Percentiles rank a stretch among this genome's conserved stretches.
Conservation (phyloP, 2,113 vertebrate genomes). For the Pseudonaja textilis region DNA sequence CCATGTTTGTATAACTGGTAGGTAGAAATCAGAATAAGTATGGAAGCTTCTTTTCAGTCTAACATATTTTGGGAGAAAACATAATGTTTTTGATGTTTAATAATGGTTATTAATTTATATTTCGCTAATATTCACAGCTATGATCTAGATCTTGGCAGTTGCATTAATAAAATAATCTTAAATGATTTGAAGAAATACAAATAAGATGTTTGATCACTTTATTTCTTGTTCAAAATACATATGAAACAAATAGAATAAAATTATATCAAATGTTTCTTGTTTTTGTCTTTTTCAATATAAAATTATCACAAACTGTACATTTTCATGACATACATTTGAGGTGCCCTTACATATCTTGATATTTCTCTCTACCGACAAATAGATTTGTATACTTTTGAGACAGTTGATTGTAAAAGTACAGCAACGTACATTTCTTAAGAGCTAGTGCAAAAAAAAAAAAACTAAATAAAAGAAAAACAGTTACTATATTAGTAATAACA, state of each 20-base stretch:
- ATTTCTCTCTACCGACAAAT: constrained; percentile 75
- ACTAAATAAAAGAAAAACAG: constrained; percentile 24
- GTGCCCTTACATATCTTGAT: constrained; percentile 76
- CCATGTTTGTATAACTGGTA: background rate
- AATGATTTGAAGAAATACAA: constrained; percentile 37
- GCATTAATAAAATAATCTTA: background rate
- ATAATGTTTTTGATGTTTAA: background rate
- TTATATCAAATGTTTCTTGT: constrained; percentile 84
- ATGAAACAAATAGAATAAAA: constrained; percentile 88
- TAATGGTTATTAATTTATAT: background rate
- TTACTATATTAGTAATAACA: constrained; percentile 73
- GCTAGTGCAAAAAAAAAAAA: constrained; percentile 64
- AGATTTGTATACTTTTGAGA: constrained; percentile 72
- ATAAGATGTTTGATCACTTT: constrained; percentile 69
- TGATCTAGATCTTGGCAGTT: background rate
- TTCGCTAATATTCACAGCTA: background rate
- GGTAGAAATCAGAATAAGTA: background rate
- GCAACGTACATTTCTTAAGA: constrained; percentile 72
- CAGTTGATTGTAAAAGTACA: constrained; percentile 78
- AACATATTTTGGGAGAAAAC: background rate
- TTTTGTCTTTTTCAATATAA: constrained; percentile 84
- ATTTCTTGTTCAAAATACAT: constrained; percentile 94
- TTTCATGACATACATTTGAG: constrained; percentile 78
- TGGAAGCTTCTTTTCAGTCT: background rate
- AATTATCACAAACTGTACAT: constrained; percentile 99